Evolutionary conservation across 1,140 invertebrate genomes (phyloP), one percentile per base, ranked within the genome.

Genomic region (Solenopsis fugax): DNA sequence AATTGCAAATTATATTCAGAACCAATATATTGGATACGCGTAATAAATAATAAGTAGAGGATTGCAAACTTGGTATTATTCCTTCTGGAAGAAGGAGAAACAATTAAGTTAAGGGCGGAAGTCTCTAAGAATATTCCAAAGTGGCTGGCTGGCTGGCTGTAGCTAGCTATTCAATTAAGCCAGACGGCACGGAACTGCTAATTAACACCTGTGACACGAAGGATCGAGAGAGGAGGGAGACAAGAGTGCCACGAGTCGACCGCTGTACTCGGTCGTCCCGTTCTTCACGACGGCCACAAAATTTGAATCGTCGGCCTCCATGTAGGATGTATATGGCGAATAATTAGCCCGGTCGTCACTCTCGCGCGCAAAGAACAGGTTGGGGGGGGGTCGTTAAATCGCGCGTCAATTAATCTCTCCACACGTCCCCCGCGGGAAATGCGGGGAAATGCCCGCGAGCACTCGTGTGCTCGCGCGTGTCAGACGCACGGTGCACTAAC

Each of bases 161-260:
- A 45, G 48, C 29, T 18, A 56, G 45, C 29, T 64, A 24, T 76
- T 91, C 85, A 85, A 89, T 90, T 92, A 90, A 91, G 64, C 75
- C 65, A 48, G 34, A 67, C 34, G 60, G 58, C 78, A 87, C 50
- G 82, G 78, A 90, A 77, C 72, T 85, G 81, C 78, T 90, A 92
- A 88, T 92, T 89, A 91, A 88, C 91, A 89, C 87, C 72, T 81
- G 88, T 75, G 77, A 81, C 72, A 50, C 34, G 52, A 24, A 6
- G 37, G 13, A 56, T 4, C 45, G n/a, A 56, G 37, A 48, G 37
- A 21, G 24, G 21, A 21, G 3, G 69, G 10, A 13, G 41, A 84
- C 13, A 45, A n/a, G 48, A 21, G 48, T n/a, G 24, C 7, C 41
- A 13, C 12, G 29, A 24, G 77, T 77, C 37, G 64, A 45, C 56